phyloP scores from a whole-genome alignment of 2,888 invertebrate species.

The Scaptomyza polygonia region DNA sequence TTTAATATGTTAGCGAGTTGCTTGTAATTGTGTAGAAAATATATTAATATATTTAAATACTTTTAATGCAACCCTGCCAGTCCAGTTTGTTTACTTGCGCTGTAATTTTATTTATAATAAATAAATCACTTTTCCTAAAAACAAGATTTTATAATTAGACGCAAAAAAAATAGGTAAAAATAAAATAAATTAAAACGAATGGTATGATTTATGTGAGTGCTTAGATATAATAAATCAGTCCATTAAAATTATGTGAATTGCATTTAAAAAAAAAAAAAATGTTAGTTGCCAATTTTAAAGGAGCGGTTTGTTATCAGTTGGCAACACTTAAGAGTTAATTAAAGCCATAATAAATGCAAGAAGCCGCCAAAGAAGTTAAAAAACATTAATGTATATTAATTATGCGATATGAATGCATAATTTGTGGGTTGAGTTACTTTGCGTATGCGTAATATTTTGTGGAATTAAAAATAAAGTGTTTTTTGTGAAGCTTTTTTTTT shows the following conservation, averaged over 20 bases:
- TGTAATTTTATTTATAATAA: conserved; percentile 63
- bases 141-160: conserved; percentile 57
- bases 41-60: conserved; percentile 1
- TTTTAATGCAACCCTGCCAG: conserved; percentile 19
- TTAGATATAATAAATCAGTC: conserved; percentile 51
- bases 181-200: conserved; percentile 13
- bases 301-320: conserved; percentile 14
- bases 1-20: neutral
- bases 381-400: neutral
- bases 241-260: conserved; percentile 26
- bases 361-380: conserved; percentile 7
- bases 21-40: too few relatives aligned
- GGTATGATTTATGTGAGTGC: conserved; percentile 57
- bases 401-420: conserved; percentile 2
- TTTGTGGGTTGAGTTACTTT: conserved; percentile 8
- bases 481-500: neutral
- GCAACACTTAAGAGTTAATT: conserved; percentile 28
- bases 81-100: conserved; percentile 56
- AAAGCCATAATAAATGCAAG: conserved; percentile 16
- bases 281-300: conserved; percentile 19
- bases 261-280: too few relatives aligned
- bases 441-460: conserved; percentile 28
- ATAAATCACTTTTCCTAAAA: conserved; percentile 64
- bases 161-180: neutral
- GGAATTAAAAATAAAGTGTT: neutral